These are phyloP conservation scores for Protobothrops flavoviridis DNA, from an alignment of 2,113 vertebrate species.

Conservation along the genomic window DNA sequence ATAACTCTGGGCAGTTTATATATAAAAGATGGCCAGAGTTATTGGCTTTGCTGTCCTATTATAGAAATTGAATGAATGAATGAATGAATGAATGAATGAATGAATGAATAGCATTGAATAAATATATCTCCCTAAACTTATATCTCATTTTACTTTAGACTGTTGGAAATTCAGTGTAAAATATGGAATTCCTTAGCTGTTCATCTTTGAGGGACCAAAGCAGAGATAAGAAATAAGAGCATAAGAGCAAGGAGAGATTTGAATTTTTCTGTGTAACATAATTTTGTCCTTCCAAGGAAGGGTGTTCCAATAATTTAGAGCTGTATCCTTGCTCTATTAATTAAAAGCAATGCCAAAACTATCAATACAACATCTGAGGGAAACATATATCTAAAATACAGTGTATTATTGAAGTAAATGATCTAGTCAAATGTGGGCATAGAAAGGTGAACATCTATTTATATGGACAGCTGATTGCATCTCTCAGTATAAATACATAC, in stretches of 20 bases:
- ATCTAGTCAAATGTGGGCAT: background rate
- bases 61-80: background rate
- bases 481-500: background rate
- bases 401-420: background rate
- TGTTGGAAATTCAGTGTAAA: background rate
- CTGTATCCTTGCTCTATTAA: background rate
- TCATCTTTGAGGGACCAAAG: background rate
- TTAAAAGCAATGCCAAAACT: background rate
- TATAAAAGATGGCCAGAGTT: background rate
- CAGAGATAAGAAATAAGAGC: background rate
- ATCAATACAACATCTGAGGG: background rate
- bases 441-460: background rate
- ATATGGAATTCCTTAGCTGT: background rate
- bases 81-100: background rate
- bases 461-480: background rate
- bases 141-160: background rate
- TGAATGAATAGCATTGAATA: background rate
- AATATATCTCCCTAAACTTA: background rate
- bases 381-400: background rate
- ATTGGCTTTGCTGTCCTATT: background rate
- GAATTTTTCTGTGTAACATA: background rate
- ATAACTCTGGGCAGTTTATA: background rate
- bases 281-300: background rate
- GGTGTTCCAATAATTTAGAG: background rate
- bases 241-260: background rate